Percentiles rank a stretch among this genome's conserved stretches.
phyloP scores from a whole-genome alignment of 2,888 invertebrate species.

The Ephialtes manifestator region DNA sequence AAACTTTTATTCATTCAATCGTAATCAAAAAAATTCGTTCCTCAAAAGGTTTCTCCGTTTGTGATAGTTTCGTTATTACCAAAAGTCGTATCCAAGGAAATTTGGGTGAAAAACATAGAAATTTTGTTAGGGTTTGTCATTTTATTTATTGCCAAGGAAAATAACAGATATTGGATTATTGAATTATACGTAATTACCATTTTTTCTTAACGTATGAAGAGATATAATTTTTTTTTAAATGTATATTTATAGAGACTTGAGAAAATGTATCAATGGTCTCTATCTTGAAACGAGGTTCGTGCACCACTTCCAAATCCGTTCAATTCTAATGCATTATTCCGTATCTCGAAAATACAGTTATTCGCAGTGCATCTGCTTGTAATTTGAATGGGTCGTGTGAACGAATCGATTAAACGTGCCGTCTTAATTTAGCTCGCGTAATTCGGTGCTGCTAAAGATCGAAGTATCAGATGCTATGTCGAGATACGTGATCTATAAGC shows the following conservation, averaged over 20 bases:
- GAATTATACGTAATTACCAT: no score
- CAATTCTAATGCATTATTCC: slow-evolving; percentile 27
- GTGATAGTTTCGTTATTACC: background rate
- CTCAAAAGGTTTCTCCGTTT: background rate
- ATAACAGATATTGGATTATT: no score
- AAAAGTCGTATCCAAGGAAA: background rate
- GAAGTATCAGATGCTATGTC: slow-evolving; percentile 1
- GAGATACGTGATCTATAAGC: background rate
- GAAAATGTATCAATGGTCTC: slow-evolving; percentile 22
- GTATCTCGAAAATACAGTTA: slow-evolving; percentile 16
- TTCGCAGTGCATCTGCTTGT: background rate
- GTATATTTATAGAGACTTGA: background rate
- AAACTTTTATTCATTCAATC: slow-evolving; percentile 9
- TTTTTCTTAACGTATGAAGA: no score
- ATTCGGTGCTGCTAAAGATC: slow-evolving; percentile 12
- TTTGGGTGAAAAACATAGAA: no score
- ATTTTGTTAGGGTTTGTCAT: slow-evolving; percentile 7
- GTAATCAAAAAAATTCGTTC: background rate
- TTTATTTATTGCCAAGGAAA: background rate
- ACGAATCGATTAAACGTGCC: slow-evolving; percentile 34
- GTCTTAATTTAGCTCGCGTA: slow-evolving; percentile 37
- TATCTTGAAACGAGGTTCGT: background rate
- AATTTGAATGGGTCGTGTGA: slow-evolving; percentile 19
- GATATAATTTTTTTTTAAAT: no score
- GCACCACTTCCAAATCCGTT: slow-evolving; percentile 29